Percentiles rank a stretch among this genome's conserved stretches.
phyloP scores from a whole-genome alignment of 2,888 invertebrate genomes.

The Megastigmus dorsalis region DNA sequence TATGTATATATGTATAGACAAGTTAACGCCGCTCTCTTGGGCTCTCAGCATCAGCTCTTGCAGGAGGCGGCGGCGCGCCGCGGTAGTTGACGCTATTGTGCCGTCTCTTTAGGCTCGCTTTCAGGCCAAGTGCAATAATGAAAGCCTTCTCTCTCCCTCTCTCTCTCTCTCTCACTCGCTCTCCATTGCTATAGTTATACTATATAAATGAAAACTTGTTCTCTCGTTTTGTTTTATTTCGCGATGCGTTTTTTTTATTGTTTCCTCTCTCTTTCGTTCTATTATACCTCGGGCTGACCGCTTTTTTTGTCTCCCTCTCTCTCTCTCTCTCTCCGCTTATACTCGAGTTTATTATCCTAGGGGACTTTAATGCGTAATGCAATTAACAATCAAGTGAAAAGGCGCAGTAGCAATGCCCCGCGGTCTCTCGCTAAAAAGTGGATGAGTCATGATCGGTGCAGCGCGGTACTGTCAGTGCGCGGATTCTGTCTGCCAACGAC shows the following conservation, averaged over 20 bases:
- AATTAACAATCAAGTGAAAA: slow-evolving; percentile 46
- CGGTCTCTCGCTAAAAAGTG: not conserved
- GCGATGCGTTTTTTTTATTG: not conserved
- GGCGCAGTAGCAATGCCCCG: slow-evolving; percentile 3
- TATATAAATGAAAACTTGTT: slow-evolving; percentile 46
- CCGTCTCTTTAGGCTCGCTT: slow-evolving; percentile 29
- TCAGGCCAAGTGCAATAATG: slow-evolving; percentile 49
- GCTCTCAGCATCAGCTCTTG: not conserved
- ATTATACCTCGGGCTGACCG: not conserved
- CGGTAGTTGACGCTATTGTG: slow-evolving; percentile 33
- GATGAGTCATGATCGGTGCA: no score
- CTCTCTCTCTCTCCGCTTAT: not conserved
- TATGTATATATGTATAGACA: no score
- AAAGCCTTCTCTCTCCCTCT: not conserved
- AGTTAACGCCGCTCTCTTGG: no score
- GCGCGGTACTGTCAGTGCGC: no score
- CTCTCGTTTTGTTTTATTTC: slow-evolving; percentile 13
- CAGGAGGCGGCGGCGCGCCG: no score
- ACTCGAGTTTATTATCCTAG: slow-evolving; percentile 27
- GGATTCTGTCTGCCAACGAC: slow-evolving; percentile 15
- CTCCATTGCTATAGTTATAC: not conserved
- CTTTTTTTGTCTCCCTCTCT: slow-evolving; percentile 7
- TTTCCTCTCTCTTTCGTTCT: slow-evolving; percentile 11
- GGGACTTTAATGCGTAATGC: slow-evolving; percentile 45
- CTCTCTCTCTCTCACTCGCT: not conserved